Evolutionary conservation across 2,797 vertebrate species (phyloP), one percentile per base, ranked within the genome.

Genomic region (Pipistrellus kuhlii): DNA sequence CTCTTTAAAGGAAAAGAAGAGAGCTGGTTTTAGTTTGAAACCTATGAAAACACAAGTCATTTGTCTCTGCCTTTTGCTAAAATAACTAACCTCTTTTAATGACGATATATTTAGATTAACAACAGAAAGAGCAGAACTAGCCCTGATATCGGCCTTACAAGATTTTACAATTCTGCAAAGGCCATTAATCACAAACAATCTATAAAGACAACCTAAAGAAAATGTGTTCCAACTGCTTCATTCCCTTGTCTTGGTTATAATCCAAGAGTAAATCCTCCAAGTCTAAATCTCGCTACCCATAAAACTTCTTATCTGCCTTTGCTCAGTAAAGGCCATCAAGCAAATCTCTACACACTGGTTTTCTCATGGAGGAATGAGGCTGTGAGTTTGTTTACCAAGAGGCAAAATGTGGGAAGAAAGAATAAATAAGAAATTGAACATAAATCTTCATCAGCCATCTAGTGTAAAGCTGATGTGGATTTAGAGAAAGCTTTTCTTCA

Each of bases 131-230:
- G 25, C 76, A 94, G 90, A 88, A 46, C 0, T 35, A 21, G 72
- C 76, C 48, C 94, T 94, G 53, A 68, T 82, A 87, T 97, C 64
- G 88, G 46, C 81, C 95, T 96, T 85, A 84, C 5, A 62, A 93
- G 92, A 96, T 86, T 96, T 96, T 96, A 97, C 68, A 66, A 71
- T 88, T 97, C 18, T 48, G 93, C 95, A 97, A 85, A 21, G 25
- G 48, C 55, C 96, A 95, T 93, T 90, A 97, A 97, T 87, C 69
- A 66, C 64, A 80, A 93, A 94, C 85, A 94, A 96, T 95, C 93
- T 96, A 90, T 90, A 93, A 35, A 95, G 78, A 64, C 96, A 90
- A 84, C 91, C 64, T 68, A 94, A 94, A 95, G 90, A 96, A 97
- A 96, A 91, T 9, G 1, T n/a, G 94, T 97, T 97, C 96, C 96